Evolutionary conservation across 2,888 invertebrate species (phyloP), one percentile per base, ranked within the genome.

Genomic region (Stenchaetothrips biformis): DNA sequence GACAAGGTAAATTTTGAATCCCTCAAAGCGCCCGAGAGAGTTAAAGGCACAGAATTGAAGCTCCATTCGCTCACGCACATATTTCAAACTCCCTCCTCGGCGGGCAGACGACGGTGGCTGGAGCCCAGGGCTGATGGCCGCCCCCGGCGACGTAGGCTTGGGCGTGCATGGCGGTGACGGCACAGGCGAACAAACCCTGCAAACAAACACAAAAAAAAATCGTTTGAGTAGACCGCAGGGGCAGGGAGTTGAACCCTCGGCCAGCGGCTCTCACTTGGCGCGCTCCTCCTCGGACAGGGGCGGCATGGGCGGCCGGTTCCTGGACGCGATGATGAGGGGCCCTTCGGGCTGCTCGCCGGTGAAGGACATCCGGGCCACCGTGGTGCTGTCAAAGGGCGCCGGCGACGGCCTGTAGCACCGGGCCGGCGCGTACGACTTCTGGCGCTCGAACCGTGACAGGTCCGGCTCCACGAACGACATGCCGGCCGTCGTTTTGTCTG

Each of bases 401-500:
- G n/a, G 37, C 78, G 82, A 82, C 82, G 80, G 79, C 78, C 82
- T 81, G 67, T 74, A 74, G 79, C 16, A 25, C 49, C 80, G 79
- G 80, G 78, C 82, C 80, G 74, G 49, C 67, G 79, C 79, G 49
- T 53, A 81, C 80, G 27, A 78, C 80, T 78, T 81, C 80, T 18
- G 80, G 79, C 79, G 77, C 48, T 27, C 79, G 79, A 25, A 78
- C 59, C 13, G 49, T 78, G 27, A 79, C 78, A 47, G 47, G 48
- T 59, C 80, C 62, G 79, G 81, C 88, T 89, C 84, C 86, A 82
- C 18, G 81, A 81, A 82, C 37, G 67, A 79, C 62, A 48, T 79
- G 62, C 18, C 67, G 79, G 59, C 79, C 62, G 49, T 79, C 18
- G 53, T 59, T 11, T 79, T 67, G 62, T 48, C 62, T 59, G 67